Percentiles rank a stretch among this genome's conserved stretches.
Conservation (phyloP, 2,113 vertebrate species). For the Cebus imitator region DNA sequence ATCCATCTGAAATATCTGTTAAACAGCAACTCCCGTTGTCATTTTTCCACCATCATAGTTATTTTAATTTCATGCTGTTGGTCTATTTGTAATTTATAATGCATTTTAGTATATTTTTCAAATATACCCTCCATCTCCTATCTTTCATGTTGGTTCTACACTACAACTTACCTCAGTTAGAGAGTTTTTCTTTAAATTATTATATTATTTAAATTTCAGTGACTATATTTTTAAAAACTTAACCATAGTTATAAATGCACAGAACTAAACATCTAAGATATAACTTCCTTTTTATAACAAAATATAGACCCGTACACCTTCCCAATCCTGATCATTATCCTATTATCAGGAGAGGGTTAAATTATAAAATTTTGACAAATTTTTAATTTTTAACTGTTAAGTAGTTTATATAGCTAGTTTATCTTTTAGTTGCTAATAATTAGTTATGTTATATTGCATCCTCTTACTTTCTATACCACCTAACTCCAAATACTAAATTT, state of each 20-base stretch:
- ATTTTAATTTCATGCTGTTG: not conserved
- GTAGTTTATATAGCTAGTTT: not conserved
- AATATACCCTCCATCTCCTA: not conserved
- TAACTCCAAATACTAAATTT: not conserved
- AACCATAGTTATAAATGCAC: not conserved
- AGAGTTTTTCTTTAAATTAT: not conserved
- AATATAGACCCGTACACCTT: rapidly evolving
- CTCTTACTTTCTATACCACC: not conserved
- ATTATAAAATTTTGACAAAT: not conserved
- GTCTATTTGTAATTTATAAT: not conserved
- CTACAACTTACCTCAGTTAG: not conserved
- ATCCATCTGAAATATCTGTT: not conserved
- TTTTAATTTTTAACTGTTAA: not conserved
- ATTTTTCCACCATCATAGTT: not conserved
- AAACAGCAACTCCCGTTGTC: not conserved
- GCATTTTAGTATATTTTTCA: not conserved
- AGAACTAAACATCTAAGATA: not conserved
- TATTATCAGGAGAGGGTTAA: not conserved
- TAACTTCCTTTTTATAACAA: not conserved
- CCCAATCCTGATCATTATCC: not conserved
- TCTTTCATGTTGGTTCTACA: not conserved
- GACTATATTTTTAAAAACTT: not conserved
- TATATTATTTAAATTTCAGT: not conserved
- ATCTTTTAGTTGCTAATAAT: not conserved
- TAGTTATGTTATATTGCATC: not conserved